These are phyloP conservation scores for Tethya wilhelma DNA, from an alignment of 37 sponge, comb jelly and placozoan species.

Conservation along the genomic window DNA sequence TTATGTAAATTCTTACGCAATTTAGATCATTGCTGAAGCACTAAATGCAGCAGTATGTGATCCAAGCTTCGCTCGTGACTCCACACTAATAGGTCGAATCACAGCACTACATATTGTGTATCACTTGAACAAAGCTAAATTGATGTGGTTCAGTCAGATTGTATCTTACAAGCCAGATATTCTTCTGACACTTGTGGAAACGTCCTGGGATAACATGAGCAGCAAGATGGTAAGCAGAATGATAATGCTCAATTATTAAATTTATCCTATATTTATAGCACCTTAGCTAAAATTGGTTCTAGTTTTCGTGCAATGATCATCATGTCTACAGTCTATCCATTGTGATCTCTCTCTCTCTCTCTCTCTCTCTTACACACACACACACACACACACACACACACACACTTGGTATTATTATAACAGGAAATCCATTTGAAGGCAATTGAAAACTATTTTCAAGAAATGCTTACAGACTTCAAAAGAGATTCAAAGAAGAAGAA, in stretches of 20 bases:
- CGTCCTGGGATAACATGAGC: too few species aligned
- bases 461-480: neutral
- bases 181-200: neutral
- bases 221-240: too few species aligned
- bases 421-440: slow-evolving; percentile 34
- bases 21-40: slow-evolving; percentile 22
- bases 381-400: too few species aligned
- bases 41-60: slow-evolving; percentile 2
- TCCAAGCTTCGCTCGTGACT: too few species aligned
- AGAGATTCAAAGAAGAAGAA: neutral
- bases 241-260: too few species aligned
- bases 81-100: slow-evolving; percentile 20
- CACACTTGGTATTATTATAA: too few species aligned
- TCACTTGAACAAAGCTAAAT: slow-evolving; percentile 1
- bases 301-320: neutral
- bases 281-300: neutral
- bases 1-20: neutral
- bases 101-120: slow-evolving; percentile 64
- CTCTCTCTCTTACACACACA: too few species aligned
- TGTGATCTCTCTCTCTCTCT: too few species aligned
- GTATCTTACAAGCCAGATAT: slow-evolving; percentile 37
- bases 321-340: too few species aligned
- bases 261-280: too few species aligned
- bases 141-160: slow-evolving; percentile 60
- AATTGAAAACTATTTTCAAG: neutral